Evolutionary conservation across 2,888 invertebrate genomes (phyloP).

Genomic region (Meloe dianella): DNA sequence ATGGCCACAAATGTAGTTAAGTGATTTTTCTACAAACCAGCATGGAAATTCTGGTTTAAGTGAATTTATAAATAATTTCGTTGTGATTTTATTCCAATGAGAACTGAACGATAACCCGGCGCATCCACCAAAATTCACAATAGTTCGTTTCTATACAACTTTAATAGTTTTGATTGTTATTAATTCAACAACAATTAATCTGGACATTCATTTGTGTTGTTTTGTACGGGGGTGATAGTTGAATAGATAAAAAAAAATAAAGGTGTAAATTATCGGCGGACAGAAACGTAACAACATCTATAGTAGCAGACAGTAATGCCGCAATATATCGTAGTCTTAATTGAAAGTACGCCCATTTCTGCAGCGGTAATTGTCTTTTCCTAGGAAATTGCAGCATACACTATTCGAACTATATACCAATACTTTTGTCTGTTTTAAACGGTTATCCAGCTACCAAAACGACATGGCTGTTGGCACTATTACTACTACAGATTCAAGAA

Average conservation of each 20-base stretch:
- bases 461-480: neutral
- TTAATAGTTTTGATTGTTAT: neutral
- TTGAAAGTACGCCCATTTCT: constrained; percentile 40
- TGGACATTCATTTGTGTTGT: neutral
- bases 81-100: too few species aligned
- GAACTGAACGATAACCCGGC: neutral
- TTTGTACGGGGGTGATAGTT: neutral
- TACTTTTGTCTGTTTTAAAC: neutral
- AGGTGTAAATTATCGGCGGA: constrained; percentile 16
- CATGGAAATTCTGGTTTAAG: neutral
- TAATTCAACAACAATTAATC: neutral
- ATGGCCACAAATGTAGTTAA: neutral
- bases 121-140: neutral
- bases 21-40: neutral
- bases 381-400: constrained; percentile 31
- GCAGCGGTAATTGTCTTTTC: constrained; percentile 43
- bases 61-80: neutral
- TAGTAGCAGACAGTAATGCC: constrained; percentile 39
- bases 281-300: constrained; percentile 31
- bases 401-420: neutral
- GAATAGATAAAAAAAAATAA: neutral
- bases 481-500: neutral
- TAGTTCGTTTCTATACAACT: neutral
- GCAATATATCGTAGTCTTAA: constrained; percentile 44
- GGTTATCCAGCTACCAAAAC: neutral